Base-by-base conservation (phyloP, 2,113 vertebrate genomes). In the Anseranas semipalmata region DNA sequence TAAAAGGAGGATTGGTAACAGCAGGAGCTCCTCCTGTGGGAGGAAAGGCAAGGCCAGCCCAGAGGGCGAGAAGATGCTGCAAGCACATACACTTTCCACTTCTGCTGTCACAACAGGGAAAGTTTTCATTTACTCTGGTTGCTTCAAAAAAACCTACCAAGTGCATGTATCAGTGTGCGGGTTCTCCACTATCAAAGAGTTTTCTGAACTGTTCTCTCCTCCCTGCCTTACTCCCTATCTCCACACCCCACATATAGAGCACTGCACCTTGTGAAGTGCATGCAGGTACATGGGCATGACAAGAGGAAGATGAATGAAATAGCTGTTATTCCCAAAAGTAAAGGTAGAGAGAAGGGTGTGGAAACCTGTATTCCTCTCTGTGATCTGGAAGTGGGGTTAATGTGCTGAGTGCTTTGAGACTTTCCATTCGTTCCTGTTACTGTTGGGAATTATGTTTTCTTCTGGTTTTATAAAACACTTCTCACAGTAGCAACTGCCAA, bases 41-140 rank as follows among this genome's bases (percentile, higher is more conserved):
- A 67, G 41, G 7, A 67, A 46, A 67, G 32, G 20, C 43, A 67
- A 30, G 43, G 43, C 43, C 7, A 16, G 45, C 65, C 43, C 32
- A 8, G 43, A 46, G 43, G 43, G 43, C 32, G 22, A 67, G 63
- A 41, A 87, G 60, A 85, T 28, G 20, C 0, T 0, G 1, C 35
- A n/a, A 77, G 30, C 72, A 25, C 14, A 55, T 24, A n/a, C 28
- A 68, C 11, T 56, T 75, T 82, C 55, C 32, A 20, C 15, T 80
- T 62, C 50, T 77, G 33, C 63, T 62, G 15, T 32, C 39, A 72
- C 6, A 19, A 43, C 16, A 52, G 5, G 13, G 8, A 35, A 83
- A 70, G 35, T 45, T 83, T 56, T 63, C 15, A 35, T 68, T 45
- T 52, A 68, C 10, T 43, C 19, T 10, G 65, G 15, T 18, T 59